phyloP scores from a whole-genome alignment of 1,140 invertebrate species.

The Atta colombica region DNA sequence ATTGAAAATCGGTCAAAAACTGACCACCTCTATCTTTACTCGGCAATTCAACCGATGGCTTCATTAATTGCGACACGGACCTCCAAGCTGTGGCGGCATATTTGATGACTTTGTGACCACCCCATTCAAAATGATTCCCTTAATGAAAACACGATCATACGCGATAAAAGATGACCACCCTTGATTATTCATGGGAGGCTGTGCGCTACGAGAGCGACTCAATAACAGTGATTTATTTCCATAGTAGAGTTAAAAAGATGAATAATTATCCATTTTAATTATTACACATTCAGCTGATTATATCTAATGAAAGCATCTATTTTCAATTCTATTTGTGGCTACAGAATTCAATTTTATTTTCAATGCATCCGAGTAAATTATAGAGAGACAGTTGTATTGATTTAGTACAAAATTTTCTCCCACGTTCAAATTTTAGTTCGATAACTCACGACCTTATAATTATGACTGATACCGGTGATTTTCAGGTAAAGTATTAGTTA shows the following conservation, averaged over 20 bases:
- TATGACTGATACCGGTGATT: slow-evolving; percentile 35
- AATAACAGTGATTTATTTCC: slow-evolving; percentile 50
- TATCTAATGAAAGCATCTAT: neutral
- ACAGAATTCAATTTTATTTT: slow-evolving; percentile 45
- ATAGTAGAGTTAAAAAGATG: slow-evolving; percentile 44
- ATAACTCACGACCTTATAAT: slow-evolving; percentile 48
- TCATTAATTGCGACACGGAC: slow-evolving; percentile 77
- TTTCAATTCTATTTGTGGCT: slow-evolving; percentile 5
- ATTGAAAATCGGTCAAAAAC: slow-evolving; percentile 76
- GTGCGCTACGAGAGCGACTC: slow-evolving; percentile 6
- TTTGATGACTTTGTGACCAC: slow-evolving; percentile 74
- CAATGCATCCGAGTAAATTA: slow-evolving; percentile 28
- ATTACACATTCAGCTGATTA: slow-evolving; percentile 11
- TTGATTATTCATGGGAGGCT: slow-evolving; percentile 61
- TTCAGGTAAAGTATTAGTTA: slow-evolving; percentile 11
- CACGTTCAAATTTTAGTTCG: neutral
- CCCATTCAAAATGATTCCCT: slow-evolving; percentile 75
- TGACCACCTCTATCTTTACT: slow-evolving; percentile 69
- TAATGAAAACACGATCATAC: slow-evolving; percentile 79
- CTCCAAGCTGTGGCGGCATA: slow-evolving; percentile 68
- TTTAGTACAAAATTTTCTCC: slow-evolving; percentile 16
- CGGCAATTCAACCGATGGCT: slow-evolving; percentile 74
- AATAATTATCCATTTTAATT: slow-evolving; percentile 61
- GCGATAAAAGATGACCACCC: slow-evolving; percentile 67
- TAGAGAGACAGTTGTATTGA: slow-evolving; percentile 8